A percentile compares a stretch with the other conserved stretches of the same genome.
Evolutionary conservation across 2,888 invertebrate genomes (phyloP).

Genomic region (Nemoura dubitans): DNA sequence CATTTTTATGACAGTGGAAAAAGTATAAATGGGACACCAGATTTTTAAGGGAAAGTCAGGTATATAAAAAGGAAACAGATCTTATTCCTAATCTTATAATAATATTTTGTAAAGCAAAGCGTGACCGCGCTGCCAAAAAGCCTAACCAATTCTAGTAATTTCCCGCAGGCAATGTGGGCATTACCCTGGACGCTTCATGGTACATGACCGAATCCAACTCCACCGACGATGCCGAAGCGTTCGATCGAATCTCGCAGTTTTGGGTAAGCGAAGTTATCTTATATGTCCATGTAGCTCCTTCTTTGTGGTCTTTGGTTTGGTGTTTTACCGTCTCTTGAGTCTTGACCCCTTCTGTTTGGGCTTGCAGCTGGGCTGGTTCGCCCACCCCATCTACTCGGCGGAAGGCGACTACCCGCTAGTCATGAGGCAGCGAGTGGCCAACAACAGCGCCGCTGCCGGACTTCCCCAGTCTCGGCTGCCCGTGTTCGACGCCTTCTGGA

Average conservation of each 20-base stretch:
- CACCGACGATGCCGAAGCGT: constrained; percentile 42
- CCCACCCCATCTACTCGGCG: constrained; percentile 62
- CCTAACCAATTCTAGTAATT: neutral
- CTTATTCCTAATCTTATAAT: too few relatives aligned
- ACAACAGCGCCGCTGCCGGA: constrained; percentile 60
- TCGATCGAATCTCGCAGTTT: constrained; percentile 26
- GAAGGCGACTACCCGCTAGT: constrained; percentile 64
- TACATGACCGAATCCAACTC: constrained; percentile 39
- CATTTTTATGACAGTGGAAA: too few relatives aligned
- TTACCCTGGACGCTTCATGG: constrained; percentile 46
- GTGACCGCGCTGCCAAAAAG: too few relatives aligned
- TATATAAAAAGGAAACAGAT: too few relatives aligned
- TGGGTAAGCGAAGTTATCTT: constrained; percentile 28
- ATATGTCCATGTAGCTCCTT: too few relatives aligned
- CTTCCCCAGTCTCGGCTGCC: constrained; percentile 61
- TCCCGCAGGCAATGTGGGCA: constrained; percentile 42
- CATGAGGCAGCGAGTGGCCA: constrained; percentile 60
- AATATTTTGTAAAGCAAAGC: too few relatives aligned
- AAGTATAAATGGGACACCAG: too few relatives aligned
- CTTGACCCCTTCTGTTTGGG: neutral
- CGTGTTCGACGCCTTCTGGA: constrained; percentile 64
- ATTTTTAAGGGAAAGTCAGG: too few relatives aligned
- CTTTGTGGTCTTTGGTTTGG: too few relatives aligned
- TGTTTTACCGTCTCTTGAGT: neutral
- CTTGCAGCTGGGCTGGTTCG: constrained; percentile 61